phyloP scores from a whole-genome alignment of 23 tunicate species.

The Ascidia mentula region DNA sequence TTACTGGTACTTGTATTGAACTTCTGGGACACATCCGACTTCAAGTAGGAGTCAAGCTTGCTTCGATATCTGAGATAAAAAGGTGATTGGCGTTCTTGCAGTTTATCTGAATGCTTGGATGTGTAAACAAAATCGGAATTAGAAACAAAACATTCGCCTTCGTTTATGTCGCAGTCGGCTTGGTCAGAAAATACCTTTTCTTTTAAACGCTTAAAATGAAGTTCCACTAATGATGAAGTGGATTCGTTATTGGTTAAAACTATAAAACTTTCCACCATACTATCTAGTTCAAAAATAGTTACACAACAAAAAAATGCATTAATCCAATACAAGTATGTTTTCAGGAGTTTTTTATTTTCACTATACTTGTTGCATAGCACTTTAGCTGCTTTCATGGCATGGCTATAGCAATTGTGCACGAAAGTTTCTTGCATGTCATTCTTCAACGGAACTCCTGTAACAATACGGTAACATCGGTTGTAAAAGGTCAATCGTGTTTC shows the following conservation, averaged over 20 bases:
- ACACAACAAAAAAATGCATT: neutral
- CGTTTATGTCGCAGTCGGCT: neutral
- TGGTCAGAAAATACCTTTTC: neutral
- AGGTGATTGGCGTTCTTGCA: slow-evolving; percentile 13
- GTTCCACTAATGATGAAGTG: neutral
- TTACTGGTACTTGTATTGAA: neutral
- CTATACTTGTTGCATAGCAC: neutral
- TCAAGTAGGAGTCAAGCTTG: neutral
- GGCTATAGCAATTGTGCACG: slow-evolving; percentile 40
- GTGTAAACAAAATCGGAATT: neutral
- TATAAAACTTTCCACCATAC: neutral
- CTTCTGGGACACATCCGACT: neutral
- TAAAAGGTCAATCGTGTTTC: too few relatives aligned
- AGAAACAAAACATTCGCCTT: neutral
- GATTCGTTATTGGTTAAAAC: neutral
- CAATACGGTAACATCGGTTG: too few relatives aligned
- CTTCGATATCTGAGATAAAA: neutral
- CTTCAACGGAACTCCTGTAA: neutral
- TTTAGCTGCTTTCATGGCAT: neutral
- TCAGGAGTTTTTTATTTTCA: neutral
- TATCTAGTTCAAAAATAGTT: neutral
- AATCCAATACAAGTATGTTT: slow-evolving; percentile 31
- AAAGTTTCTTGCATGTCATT: slow-evolving; percentile 18
- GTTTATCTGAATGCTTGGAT: neutral
- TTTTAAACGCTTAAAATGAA: slow-evolving; percentile 2